Evolutionary conservation across 2,888 invertebrate genomes (phyloP).

Genomic region (Apamea monoglypha): DNA sequence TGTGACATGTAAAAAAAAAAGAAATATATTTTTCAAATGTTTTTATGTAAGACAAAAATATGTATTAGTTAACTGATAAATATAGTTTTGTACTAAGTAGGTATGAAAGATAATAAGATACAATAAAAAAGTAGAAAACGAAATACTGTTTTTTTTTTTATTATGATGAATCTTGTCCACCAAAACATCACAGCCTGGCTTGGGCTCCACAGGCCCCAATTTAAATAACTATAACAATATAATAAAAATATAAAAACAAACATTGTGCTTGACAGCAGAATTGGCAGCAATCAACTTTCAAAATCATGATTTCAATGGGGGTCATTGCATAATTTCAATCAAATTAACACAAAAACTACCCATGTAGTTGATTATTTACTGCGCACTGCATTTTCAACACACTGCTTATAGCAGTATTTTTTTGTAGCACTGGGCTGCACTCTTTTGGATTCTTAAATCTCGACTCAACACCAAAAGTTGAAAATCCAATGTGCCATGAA

Average conservation of each 20-base stretch:
- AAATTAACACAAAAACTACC: not conserved
- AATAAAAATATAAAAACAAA: not conserved
- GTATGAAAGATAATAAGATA: not conserved
- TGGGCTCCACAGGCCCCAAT: not conserved
- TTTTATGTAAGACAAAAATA: not conserved
- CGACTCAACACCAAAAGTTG: not conserved
- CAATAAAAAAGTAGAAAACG: not conserved
- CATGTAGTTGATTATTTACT: not conserved
- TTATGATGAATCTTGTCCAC: not conserved
- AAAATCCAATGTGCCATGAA: not conserved
- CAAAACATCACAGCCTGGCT: not conserved
- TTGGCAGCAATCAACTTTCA: not conserved
- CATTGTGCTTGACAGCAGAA: not conserved
- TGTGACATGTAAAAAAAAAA: not conserved
- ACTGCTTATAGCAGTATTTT: not conserved
- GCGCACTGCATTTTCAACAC: not conserved
- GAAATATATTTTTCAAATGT: not conserved
- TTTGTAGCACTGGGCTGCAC: not conserved
- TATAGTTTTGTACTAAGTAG: not conserved
- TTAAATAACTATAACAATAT: not conserved
- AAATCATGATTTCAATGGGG: not conserved
- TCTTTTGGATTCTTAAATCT: not conserved
- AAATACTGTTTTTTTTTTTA: not conserved
- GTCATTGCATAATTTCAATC: not conserved
- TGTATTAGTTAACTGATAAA: not conserved